phyloP scores from a whole-genome alignment of 2,797 vertebrate genomes.

The Sebastes glaucus region DNA sequence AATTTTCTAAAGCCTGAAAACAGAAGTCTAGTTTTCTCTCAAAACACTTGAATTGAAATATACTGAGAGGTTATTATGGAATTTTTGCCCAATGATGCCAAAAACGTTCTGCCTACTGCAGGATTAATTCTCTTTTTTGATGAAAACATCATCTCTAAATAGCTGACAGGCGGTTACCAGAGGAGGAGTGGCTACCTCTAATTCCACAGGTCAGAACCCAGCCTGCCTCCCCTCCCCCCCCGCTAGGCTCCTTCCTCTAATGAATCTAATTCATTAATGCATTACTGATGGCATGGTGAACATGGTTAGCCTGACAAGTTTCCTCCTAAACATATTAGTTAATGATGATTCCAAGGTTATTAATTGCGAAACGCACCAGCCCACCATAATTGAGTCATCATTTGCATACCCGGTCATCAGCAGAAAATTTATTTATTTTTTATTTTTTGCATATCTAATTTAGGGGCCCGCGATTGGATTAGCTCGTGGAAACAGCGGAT shows the following conservation, averaged over 20 bases:
- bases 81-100: too few species aligned
- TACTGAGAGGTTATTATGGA: too few species aligned
- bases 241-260: slow-evolving; percentile 61
- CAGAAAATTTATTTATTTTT: slow-evolving; percentile 82
- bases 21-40: too few species aligned
- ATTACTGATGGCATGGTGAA: slow-evolving; percentile 80
- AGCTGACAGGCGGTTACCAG: slow-evolving; percentile 37
- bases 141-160: slow-evolving; percentile 14
- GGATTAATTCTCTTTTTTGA: neutral
- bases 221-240: slow-evolving; percentile 38
- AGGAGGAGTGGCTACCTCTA: slow-evolving; percentile 25
- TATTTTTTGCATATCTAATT: slow-evolving; percentile 84
- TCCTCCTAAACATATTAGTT: slow-evolving; percentile 85
- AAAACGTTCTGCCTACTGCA: fast-evolving
- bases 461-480: slow-evolving; percentile 79
- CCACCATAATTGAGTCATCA: slow-evolving; percentile 84
- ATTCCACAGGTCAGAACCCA: slow-evolving; percentile 71
- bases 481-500: slow-evolving; percentile 77
- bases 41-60: too few species aligned
- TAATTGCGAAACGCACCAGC: slow-evolving; percentile 81
- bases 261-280: slow-evolving; percentile 82
- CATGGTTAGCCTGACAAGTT: slow-evolving; percentile 84
- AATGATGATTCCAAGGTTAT: slow-evolving; percentile 84
- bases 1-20: too few species aligned
- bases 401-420: slow-evolving; percentile 86